These are phyloP conservation scores for Rhagoletis pomonella DNA, from an alignment of 1,140 invertebrate species.

Conservation along the genomic window DNA sequence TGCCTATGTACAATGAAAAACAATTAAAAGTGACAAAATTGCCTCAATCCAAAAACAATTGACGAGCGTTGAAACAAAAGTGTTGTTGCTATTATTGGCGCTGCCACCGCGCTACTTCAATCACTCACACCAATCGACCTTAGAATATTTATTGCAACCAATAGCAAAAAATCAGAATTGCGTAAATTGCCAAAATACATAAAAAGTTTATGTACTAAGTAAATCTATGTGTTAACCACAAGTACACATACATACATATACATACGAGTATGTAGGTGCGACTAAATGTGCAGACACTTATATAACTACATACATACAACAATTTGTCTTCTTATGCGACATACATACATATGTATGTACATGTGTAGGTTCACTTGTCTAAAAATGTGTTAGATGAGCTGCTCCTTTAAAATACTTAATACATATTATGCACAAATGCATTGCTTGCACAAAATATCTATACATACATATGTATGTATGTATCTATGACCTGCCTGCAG, in stretches of 20 bases:
- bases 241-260: background rate
- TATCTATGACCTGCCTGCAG: background rate
- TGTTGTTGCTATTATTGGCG: background rate
- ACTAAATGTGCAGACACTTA: too few species aligned
- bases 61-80: background rate
- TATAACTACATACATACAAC: too few species aligned
- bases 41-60: conserved; percentile 42
- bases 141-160: conserved; percentile 20
- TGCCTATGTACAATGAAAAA: background rate
- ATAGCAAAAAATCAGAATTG: conserved; percentile 31
- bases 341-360: too few species aligned
- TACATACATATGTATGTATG: background rate
- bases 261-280: too few species aligned
- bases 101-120: background rate
- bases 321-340: too few species aligned
- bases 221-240: background rate
- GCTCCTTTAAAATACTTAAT: too few species aligned
- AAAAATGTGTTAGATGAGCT: too few species aligned
- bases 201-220: background rate
- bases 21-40: conserved; percentile 53
- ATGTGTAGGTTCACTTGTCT: too few species aligned
- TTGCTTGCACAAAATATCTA: background rate
- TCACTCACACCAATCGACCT: conserved; percentile 10
- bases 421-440: background rate
- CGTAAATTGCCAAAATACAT: conserved; percentile 18